Evolutionary conservation across 2,113 vertebrate genomes (phyloP), one percentile per base, ranked within the genome.

Genomic region (Oenanthe oenanthe): DNA sequence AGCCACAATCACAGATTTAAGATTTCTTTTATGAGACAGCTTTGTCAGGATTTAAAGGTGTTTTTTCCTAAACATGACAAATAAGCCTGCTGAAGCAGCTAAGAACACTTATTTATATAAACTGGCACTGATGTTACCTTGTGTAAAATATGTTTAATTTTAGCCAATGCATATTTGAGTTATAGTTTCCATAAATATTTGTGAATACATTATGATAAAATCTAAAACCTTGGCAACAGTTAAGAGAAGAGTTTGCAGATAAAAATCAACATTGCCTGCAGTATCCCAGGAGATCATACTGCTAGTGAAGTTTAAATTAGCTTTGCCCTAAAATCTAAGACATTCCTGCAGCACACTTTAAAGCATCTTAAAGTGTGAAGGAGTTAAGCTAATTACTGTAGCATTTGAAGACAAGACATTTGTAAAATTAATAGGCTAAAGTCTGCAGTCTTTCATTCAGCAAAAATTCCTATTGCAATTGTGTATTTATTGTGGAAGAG

Each of bases 211-310:
- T 96, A 96, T 96, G 94, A 97, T 96, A 97, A 92, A 86, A 96
- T 96, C 93, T 95, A 85, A 92, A 96, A 93, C 79, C 94, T 95
- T 97, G 96, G 96, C 95, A 96, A 90, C 90, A 94, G 92, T 96
- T 96, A 96, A 96, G 85, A 96, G 89, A 73, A 80, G 75, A 92
- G 85, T 91, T 94, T 93, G 82, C 45, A 79, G 95, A 97, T 96
- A 96, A 97, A 96, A 97, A 97, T 97, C 96, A 96, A 97, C 94
- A 96, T 93, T 97, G 96, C 96, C 96, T 96, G 94, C 85, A 94
- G 95, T 96, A 91, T 97, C 95, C 95, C 95, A 92, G 85, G 96
- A 93, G 96, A 97, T 81, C 85, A 57, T 63, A 68, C 88, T 92
- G 85, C 94, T 86, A 92, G 92, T 94, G 95, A 96, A 96, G 95